phyloP scores from a whole-genome alignment of 2,888 invertebrate genomes.

The Psylliodes chrysocephalus region DNA sequence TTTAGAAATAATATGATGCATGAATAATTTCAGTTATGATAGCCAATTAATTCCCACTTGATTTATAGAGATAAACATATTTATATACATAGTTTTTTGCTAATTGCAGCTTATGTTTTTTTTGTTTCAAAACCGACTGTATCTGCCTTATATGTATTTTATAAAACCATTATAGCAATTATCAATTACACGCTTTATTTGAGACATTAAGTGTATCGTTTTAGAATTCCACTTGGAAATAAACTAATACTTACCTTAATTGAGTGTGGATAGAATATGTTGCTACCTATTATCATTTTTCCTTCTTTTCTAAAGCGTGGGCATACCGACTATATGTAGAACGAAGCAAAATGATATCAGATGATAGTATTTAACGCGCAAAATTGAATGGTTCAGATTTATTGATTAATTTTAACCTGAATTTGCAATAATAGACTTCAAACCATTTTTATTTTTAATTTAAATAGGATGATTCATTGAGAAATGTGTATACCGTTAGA shows the following conservation, averaged over 20 bases:
- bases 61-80: slow-evolving; percentile 18
- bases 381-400: no score
- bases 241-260: slow-evolving; percentile 17
- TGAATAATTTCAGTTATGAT: no score
- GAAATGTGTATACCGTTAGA: no score
- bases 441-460: no score
- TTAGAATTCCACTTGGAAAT: slow-evolving; percentile 4
- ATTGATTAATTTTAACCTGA: no score
- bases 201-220: slow-evolving; percentile 16
- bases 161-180: slow-evolving; percentile 25
- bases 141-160: slow-evolving; percentile 1
- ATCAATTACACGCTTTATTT: slow-evolving; percentile 29
- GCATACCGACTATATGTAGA: neutral
- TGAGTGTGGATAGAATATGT: slow-evolving; percentile 17
- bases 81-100: neutral
- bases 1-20: neutral
- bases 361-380: neutral
- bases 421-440: no score
- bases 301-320: neutral
- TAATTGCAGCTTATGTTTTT: neutral
- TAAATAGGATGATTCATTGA: no score
- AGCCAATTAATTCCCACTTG: slow-evolving; percentile 7
- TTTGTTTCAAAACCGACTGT: neutral
- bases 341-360: neutral
- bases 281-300: neutral